phyloP scores from a whole-genome alignment of 2,888 invertebrate species.

The Pardosa pseudoannulata region DNA sequence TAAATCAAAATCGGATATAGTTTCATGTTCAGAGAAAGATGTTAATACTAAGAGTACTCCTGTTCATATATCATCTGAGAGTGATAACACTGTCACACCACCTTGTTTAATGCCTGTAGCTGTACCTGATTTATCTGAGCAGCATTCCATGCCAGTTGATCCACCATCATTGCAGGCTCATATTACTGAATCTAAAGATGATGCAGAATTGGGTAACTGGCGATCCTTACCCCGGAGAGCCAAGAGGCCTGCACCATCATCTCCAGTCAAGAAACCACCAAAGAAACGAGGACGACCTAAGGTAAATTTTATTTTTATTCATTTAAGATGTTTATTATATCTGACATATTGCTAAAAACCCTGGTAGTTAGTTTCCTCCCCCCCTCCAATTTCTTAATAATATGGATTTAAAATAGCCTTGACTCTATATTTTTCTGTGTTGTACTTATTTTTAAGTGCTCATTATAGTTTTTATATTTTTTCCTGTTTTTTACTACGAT shows the following conservation, averaged over 20 bases:
- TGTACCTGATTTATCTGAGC: slow-evolving; percentile 12
- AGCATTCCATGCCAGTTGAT: slow-evolving; percentile 10
- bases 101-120: slow-evolving; percentile 20
- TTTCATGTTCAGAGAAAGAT: neutral
- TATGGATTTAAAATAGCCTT: too few relatives aligned
- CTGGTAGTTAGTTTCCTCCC: too few relatives aligned
- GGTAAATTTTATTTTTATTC: too few relatives aligned
- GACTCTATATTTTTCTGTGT: too few relatives aligned
- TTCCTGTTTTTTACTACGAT: too few relatives aligned
- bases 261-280: slow-evolving; percentile 47
- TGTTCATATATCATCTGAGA: neutral
- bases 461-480: too few relatives aligned
- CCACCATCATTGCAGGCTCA: slow-evolving; percentile 38
- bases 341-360: too few relatives aligned
- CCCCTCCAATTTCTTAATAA: too few relatives aligned
- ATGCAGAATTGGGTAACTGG: slow-evolving; percentile 41
- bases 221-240: slow-evolving; percentile 53
- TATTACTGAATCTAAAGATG: slow-evolving; percentile 22
- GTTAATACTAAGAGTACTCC: neutral
- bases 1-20: neutral
- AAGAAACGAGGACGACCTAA: slow-evolving; percentile 60
- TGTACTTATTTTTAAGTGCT: too few relatives aligned
- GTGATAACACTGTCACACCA: slow-evolving; percentile 14
- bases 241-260: slow-evolving; percentile 53
- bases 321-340: too few relatives aligned